These are phyloP conservation scores for Drosophila watanabei DNA, from an alignment of 1,140 invertebrate genomes.

Conservation along the genomic window DNA sequence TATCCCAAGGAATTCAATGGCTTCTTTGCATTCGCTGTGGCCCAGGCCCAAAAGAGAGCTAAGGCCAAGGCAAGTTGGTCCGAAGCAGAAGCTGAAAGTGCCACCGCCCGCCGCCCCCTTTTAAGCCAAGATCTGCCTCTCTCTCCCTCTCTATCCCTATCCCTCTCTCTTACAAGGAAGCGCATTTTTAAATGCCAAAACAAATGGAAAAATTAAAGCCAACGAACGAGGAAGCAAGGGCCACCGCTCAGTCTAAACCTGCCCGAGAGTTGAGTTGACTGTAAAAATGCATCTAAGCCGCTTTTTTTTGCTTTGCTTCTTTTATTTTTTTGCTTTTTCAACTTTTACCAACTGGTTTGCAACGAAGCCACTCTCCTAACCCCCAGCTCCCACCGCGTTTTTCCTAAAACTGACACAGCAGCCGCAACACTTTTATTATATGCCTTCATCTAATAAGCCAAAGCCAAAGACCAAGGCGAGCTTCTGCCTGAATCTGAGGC, in stretches of 20 bases:
- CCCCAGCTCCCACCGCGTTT: conserved; percentile 8
- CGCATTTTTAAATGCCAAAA: conserved; percentile 84
- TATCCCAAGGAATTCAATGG: conserved; percentile 81
- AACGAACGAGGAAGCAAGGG: conserved; percentile 67
- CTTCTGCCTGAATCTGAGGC: conserved; percentile 43
- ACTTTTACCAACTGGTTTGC: conserved; percentile 81
- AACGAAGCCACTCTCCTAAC: conserved; percentile 50
- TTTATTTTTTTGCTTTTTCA: conserved; percentile 46
- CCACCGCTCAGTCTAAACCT: conserved; percentile 18
- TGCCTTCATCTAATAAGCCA: conserved; percentile 83
- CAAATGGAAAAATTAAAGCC: conserved; percentile 84
- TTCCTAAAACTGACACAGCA: conserved; percentile 46
- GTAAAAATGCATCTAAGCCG: conserved; percentile 81
- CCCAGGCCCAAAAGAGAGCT: conserved; percentile 46
- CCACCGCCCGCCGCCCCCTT: conserved; percentile 7
- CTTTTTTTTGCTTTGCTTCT: conserved; percentile 60
- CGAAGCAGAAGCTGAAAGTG: conserved; percentile 49
- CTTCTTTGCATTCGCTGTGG: conserved; percentile 44
- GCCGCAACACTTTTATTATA: conserved; percentile 82
- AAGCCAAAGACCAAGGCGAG: conserved; percentile 54
- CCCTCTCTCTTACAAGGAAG: conserved; percentile 61
- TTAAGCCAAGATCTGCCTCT: neutral
- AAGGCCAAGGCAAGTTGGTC: conserved; percentile 57
- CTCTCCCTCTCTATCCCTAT: neutral
- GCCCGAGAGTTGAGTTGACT: conserved; percentile 48